Base-by-base conservation (phyloP, 2,888 invertebrate genomes). In the Myathropa florea region DNA sequence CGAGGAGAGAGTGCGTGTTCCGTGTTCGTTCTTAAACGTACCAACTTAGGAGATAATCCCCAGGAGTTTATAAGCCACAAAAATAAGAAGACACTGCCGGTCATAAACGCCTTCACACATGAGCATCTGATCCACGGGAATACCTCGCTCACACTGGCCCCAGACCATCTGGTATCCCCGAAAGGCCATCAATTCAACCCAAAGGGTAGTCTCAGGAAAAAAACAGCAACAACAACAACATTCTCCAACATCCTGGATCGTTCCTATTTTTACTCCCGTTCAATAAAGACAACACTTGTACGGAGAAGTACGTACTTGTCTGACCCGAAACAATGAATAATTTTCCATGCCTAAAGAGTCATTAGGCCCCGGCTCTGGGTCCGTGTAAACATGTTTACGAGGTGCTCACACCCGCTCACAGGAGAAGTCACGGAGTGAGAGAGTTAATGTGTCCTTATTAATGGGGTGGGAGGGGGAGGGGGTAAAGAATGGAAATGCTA, bases 311-410 rank as follows among this genome's bases (percentile, higher is more conserved):
- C 46, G 46, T 46, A 18, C 46, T 46, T 18, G 46, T 46, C 46
- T 18, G 46, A 18, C 46, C 46, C 55, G 67, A 76, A 64, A 71
- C 64, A 79, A 72, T 72, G 79, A 71, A 71, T 65, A 65, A 79
- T 77, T 70, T 79, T 53, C 63, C 79, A 71, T 64, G 39, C 18
- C 30, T 59, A 64, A 77, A 46, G 39, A 65, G 24, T 79, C 79
- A 71, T 71, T 59, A 46, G 23, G 53, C 23, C 18, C 57, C 33
- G 33, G 33, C 33, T 33, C 46, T 2, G 18, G 65, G 36, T 23
- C 72, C 18, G 59, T 18, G 59, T 72, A 79, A 65, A 79, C 78
- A 71, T 72, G 78, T 79, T 79, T 79, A 71, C 71, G 78, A 79
- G 57, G 28, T 53, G 60, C 23, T 21, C 12, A 23, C 24, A 21